Evolutionary conservation across 2,888 invertebrate genomes (phyloP), one percentile per base, ranked within the genome.

Genomic region (Stenotaenia linearis): DNA sequence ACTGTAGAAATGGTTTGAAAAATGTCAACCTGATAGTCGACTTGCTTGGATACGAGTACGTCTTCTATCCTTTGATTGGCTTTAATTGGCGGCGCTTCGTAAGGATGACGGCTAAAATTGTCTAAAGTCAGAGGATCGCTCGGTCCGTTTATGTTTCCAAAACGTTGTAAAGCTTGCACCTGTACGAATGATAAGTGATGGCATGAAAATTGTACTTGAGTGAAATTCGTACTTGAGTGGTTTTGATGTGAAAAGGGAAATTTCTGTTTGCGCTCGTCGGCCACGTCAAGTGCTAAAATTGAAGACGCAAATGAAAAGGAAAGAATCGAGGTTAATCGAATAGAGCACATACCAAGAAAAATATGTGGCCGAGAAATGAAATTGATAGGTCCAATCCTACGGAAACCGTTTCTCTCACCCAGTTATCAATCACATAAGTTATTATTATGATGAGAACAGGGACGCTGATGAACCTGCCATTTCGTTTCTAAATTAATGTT

Each of bases 191-290:
- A 6, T 30, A 74, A 23, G 4, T 23, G 28, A 25, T 30, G 25
- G 7, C 0, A 25, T 7, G 15, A 74, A 7, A 69, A 10, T 18
- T 69, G 15, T 3, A 69, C 12, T 69, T 23, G 6, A 23, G 12
- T 21, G 18, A 23, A 6, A 56, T 56, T 56, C n/a, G n/a, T 80
- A 89, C 87, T 87, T 95, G 95, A 0, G 93, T 92, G 0, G 95
- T 95, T 78, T 94, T 88, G 32, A 96, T 94, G 85, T 96, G 96
- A 85, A 93, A 96, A 0, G 96, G 96, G 84, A 96, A 96, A 85
- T 94, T 94, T 84, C 91, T 92, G 85, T 96, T 96, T 0, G 94
- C 93, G 80, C 92, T 91, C 0, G 93, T 92, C 1, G 96, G 96
- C 84, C 94, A 88, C 0, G 95, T 95, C 80, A 96, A 85, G 80